phyloP scores from a whole-genome alignment of 2,113 vertebrate species.

The Abramis brama region DNA sequence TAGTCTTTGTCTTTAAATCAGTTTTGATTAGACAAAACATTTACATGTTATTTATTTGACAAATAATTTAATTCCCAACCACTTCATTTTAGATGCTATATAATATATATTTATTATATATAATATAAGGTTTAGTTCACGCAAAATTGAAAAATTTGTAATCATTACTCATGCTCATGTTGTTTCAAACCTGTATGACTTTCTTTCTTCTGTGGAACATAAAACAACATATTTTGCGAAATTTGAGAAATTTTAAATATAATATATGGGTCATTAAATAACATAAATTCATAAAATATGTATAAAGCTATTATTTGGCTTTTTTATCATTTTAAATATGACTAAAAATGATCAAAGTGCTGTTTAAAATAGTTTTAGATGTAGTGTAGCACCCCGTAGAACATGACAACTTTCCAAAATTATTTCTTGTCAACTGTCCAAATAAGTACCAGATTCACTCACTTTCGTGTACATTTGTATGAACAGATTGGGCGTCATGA shows the following conservation, averaged over 20 bases:
- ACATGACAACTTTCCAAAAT: not conserved
- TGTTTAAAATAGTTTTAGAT: not conserved
- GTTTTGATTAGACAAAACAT: not conserved
- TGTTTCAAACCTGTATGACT: too few species aligned
- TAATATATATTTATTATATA: not conserved
- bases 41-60: not conserved
- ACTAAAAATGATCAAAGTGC: not conserved
- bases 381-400: not conserved
- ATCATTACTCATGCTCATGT: not conserved
- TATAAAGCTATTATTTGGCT: not conserved
- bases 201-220: not conserved
- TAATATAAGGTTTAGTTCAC: not conserved
- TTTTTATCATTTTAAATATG: not conserved
- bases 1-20: not conserved
- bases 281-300: not conserved
- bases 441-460: not conserved
- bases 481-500: slow-evolving; percentile 86
- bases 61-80: not conserved
- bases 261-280: not conserved
- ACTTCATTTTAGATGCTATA: not conserved
- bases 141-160: not conserved
- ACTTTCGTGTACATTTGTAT: slow-evolving; percentile 12
- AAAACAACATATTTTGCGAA: not conserved
- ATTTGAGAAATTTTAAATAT: not conserved
- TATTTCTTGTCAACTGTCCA: not conserved